These are phyloP conservation scores for Ovis canadensis DNA, from an alignment of 2,113 vertebrate species.

Conservation along the genomic window DNA sequence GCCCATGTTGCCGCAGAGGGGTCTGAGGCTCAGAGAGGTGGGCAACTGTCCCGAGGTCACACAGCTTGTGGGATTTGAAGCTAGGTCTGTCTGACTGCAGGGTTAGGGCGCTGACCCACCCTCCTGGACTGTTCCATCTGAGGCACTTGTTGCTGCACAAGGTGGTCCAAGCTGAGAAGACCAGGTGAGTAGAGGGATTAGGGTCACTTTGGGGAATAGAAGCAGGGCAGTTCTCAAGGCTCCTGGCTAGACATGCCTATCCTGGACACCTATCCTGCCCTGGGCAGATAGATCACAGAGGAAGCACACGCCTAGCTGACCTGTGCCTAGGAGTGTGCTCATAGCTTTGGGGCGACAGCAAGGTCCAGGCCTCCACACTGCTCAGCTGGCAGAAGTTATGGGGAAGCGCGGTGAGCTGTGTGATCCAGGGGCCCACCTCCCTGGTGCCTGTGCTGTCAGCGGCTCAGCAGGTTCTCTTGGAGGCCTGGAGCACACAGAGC, in stretches of 20 bases:
- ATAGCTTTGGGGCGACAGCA: not conserved
- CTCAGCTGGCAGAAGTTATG: not conserved
- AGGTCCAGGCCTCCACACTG: not conserved
- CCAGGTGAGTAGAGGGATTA: not conserved
- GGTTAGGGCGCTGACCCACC: rapidly evolving
- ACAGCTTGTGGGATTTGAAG: not conserved
- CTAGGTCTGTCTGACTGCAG: not conserved
- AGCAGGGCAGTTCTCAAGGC: not conserved
- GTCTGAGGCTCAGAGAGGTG: not conserved
- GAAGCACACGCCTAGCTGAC: not conserved
- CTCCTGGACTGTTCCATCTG: not conserved
- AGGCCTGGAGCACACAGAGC: not conserved
- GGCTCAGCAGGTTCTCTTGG: not conserved
- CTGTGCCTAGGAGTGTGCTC: not conserved
- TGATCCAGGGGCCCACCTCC: not conserved
- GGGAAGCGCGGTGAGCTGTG: not conserved
- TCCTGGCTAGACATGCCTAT: not conserved
- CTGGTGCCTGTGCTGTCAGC: not conserved
- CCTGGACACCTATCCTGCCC: not conserved
- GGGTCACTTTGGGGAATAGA: not conserved
- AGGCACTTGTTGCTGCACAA: not conserved
- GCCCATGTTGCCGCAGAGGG: not conserved
- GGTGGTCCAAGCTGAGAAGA: not conserved
- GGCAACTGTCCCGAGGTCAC: not conserved
- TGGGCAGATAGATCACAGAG: not conserved